Evolutionary conservation across 2,888 invertebrate species (phyloP).

Genomic region (Xylota segnis): DNA sequence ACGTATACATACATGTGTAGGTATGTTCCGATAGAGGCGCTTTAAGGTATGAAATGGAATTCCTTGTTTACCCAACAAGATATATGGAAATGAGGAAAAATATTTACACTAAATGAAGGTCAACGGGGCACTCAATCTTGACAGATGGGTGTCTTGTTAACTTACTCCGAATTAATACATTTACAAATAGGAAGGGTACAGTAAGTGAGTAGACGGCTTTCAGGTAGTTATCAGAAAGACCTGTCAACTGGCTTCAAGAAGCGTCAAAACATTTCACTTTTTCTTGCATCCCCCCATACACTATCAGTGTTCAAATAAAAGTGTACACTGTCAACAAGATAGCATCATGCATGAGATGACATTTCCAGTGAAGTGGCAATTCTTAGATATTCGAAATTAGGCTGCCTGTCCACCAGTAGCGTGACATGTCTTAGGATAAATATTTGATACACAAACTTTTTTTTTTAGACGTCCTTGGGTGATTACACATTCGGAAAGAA

Average conservation of each 20-base stretch:
- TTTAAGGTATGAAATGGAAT: conserved; percentile 44
- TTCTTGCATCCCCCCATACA: conserved; percentile 1
- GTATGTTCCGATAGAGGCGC: not conserved
- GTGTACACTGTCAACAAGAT: conserved; percentile 10
- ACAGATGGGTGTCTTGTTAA: conserved; percentile 26
- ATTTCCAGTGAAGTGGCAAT: conserved; percentile 20
- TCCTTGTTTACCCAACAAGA: conserved; percentile 51
- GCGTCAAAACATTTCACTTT: conserved; percentile 37
- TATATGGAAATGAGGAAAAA: conserved; percentile 51
- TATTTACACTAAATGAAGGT: conserved; percentile 74
- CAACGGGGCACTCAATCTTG: conserved; percentile 56
- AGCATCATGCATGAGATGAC: not conserved
- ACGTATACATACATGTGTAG: too few relatives aligned
- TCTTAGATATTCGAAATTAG: conserved; percentile 3
- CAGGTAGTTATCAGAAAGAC: conserved; percentile 28
- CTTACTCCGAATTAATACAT: conserved; percentile 16
- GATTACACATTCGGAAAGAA: not conserved
- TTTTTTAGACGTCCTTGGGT: conserved; percentile 8
- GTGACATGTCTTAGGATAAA: conserved; percentile 3
- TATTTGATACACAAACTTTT: conserved; percentile 29
- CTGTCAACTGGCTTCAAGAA: conserved; percentile 37
- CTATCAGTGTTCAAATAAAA: conserved; percentile 18
- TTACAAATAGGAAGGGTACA: conserved; percentile 4
- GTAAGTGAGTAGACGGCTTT: not conserved
- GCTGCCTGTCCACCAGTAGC: too few relatives aligned